Evolutionary conservation across 2,113 vertebrate species (phyloP).

Genomic region (Alethe diademata): DNA sequence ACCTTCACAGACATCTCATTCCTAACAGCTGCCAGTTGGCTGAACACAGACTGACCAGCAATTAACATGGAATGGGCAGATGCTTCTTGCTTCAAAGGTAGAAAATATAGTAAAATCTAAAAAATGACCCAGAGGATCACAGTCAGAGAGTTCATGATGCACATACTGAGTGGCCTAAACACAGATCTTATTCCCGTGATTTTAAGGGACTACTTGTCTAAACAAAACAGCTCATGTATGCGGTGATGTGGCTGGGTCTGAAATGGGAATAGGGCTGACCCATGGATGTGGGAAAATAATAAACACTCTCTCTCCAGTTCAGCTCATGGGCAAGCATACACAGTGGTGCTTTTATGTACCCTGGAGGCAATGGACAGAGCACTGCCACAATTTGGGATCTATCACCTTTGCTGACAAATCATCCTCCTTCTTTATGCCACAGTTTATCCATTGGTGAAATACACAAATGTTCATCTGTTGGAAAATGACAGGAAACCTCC

Average conservation of each 20-base stretch:
- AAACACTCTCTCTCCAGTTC: not conserved
- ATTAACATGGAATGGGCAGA: slow-evolving; percentile 26
- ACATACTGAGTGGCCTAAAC: not conserved
- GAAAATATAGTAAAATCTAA: not conserved
- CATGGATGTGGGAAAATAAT: not conserved
- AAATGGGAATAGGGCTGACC: not conserved
- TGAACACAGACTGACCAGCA: slow-evolving; percentile 23
- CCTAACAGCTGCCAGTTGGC: not conserved
- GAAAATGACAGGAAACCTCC: not conserved
- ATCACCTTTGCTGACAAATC: not conserved
- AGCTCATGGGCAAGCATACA: not conserved
- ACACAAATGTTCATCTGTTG: not conserved
- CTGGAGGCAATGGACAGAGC: not conserved
- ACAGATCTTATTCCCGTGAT: not conserved
- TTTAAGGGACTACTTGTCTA: not conserved
- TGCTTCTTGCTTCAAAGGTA: not conserved
- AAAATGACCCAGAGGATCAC: not conserved
- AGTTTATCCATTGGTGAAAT: not conserved
- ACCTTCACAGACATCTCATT: not conserved
- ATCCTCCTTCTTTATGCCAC: not conserved
- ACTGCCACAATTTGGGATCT: not conserved
- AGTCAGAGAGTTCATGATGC: not conserved
- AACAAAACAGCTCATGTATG: not conserved
- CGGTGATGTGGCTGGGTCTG: not conserved
- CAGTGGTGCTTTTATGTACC: not conserved